Conservation (phyloP, 1,140 invertebrate species). For the Drosophila sp. region DNA sequence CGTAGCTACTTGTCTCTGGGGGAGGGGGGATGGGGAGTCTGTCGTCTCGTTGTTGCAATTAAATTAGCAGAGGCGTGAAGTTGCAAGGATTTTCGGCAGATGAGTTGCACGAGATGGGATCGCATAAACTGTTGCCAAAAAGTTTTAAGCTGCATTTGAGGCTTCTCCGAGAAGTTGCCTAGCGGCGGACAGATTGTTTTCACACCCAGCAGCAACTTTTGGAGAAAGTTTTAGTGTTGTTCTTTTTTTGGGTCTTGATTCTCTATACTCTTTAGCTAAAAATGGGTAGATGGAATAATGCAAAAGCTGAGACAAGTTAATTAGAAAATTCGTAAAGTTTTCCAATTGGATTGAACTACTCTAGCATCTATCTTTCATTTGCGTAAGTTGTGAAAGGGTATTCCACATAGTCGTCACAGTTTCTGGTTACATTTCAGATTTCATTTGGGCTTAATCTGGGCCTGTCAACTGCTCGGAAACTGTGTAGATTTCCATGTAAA, state of each 20-base stretch:
- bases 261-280: not conserved
- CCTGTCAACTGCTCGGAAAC: constrained; percentile 42
- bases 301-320: too few relatives aligned
- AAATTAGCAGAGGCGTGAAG: constrained; percentile 57
- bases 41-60: constrained; percentile 51
- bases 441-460: constrained; percentile 43
- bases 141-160: constrained; percentile 76
- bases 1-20: not conserved
- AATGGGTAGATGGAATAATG: not conserved
- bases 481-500: constrained; percentile 61
- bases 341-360: too few relatives aligned
- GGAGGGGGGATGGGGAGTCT: constrained; percentile 23
- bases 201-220: constrained; percentile 58
- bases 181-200: constrained; percentile 44
- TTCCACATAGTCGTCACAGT: not conserved
- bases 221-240: constrained; percentile 56
- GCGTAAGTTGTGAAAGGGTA: not conserved
- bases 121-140: constrained; percentile 71
- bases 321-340: too few relatives aligned
- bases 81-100: constrained; percentile 27
- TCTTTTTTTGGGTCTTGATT: constrained; percentile 43
- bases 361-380: too few relatives aligned
- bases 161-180: constrained; percentile 34
- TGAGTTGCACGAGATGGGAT: not conserved
- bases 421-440: not conserved